Evolutionary conservation across 2,888 invertebrate genomes (phyloP), one percentile per base, ranked within the genome.

Genomic region (Lasioglossum calceatum): DNA sequence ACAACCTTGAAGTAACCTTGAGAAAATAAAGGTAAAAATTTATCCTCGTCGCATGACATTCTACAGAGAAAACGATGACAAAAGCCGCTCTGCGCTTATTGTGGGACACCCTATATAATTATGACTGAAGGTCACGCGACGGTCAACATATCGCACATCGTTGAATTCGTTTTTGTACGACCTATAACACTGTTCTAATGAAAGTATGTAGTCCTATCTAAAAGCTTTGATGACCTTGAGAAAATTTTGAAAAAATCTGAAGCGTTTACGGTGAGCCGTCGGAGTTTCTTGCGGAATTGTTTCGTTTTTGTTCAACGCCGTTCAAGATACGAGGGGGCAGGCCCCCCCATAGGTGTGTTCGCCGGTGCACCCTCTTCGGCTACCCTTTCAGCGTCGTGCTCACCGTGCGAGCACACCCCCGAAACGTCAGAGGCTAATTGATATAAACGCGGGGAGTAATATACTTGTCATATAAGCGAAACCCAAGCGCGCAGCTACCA

Each of bases 371-470:
- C 82, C 88, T 84, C 87, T 85, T 89, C 80, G 78, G 86, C 79
- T 87, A 92, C 91, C 93, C 91, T 93, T 93, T 93, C 90, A 92
- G 88, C 92, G 83, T 88, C 90, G 87, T 79, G 87, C 85, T 88
- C 84, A 79, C 84, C 79, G 89, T 39, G 86, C 87, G 88, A 88
- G 86, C 91, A 92, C 93, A 92, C 93, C 93, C 94, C 94, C 93
- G 92, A 93, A 94, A 94, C 93, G 95, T 95, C 95, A 94, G 89
- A 79, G 86, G 92, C 95, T 95, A 95, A 95, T 95, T 95, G 95
- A 95, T 95, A 95, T 95, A 95, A 95, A 95, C 94, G 95, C 92
- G 91, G 90, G 92, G 88, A 91, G 94, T 95, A 95, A 95, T 95
- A 95, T 95, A 95, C 95, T 95, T 95, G 95, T 95, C 95, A 95